Base-by-base conservation (phyloP, 2,888 invertebrate species). In the Andricus quercusramuli region DNA sequence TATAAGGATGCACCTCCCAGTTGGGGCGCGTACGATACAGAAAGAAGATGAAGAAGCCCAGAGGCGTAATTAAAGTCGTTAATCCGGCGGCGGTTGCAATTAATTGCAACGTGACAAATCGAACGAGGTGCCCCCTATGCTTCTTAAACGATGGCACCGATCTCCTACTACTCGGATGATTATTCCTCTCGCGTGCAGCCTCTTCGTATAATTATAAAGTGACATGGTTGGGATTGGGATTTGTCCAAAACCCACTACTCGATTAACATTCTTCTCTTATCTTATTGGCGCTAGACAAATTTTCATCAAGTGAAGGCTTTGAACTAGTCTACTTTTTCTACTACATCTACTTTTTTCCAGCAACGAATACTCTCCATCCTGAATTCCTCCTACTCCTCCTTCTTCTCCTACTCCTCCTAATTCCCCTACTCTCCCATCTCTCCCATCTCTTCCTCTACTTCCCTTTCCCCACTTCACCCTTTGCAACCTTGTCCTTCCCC, bases 51-150 rank as follows among this genome's bases (percentile, higher is more conserved):
- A 78, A 80, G 77, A 82, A 74, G 66, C 79, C 83, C 84, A 74
- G 80, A 83, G 85, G 85, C 84, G 84, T 86, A 87, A 86, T 87
- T 86, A 85, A 86, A 87, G 86, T 88, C 87, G 88, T 87, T 88
- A 88, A 88, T 88, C 86, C 86, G 83, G 83, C 86, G 83, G 86
- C 85, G 85, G 85, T 86, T 86, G 87, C 88, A 88, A 88, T 88
- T 88, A 88, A 88, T 88, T 88, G 88, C 86, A 87, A 88, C 88
- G 88, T 88, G 88, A 88, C 88, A 88, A 88, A 88, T 88, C 88
- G 87, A 84, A 83, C 80, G 80, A 80, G 82, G 79, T 82, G 82
- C 82, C 82, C 81, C 80, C 80, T 84, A 82, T 81, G 82, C 82
- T 82, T 77, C 78, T 64, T 78, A 79, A 82, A 80, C 80, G 76